Conservation (phyloP, 2,113 vertebrate genomes). For the Bolborhynchus lineola region DNA sequence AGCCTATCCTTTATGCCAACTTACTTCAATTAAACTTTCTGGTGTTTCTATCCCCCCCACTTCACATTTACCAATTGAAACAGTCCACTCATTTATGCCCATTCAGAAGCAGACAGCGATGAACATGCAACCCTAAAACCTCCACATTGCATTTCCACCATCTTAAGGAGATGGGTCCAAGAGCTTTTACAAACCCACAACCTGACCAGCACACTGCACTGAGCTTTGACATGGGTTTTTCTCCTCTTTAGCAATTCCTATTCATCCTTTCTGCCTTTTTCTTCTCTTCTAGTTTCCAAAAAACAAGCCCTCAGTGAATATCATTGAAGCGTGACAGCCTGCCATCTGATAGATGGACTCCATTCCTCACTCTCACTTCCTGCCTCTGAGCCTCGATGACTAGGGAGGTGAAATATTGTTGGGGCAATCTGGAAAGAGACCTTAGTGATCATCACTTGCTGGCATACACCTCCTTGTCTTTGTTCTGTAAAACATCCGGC, state of each 20-base stretch:
- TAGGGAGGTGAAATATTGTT: slow-evolving; percentile 26
- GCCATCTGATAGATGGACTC: slow-evolving; percentile 51
- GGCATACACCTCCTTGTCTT: not conserved
- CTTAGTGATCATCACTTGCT: not conserved
- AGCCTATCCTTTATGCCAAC: not conserved
- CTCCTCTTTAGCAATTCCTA: not conserved
- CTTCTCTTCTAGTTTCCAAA: slow-evolving; percentile 68
- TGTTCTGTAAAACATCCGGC: slow-evolving; percentile 37
- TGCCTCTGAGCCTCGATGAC: slow-evolving; percentile 42
- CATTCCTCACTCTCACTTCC: slow-evolving; percentile 55
- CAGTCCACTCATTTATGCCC: not conserved
- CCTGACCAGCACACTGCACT: not conserved
- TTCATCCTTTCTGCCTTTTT: not conserved
- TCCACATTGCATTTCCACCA: not conserved
- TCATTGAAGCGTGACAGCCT: slow-evolving; percentile 73
- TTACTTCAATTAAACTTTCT: not conserved
- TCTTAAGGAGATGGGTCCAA: rapidly evolving
- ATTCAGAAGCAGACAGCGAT: not conserved
- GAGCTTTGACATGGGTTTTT: not conserved
- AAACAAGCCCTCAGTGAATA: slow-evolving; percentile 74
- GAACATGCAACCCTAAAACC: not conserved
- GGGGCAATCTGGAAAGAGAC: not conserved
- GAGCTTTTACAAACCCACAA: not conserved
- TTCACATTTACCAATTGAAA: not conserved
- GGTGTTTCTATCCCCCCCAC: not conserved